Percentiles rank a stretch among this genome's conserved stretches.
These are phyloP conservation scores for Suricata suricatta DNA, from an alignment of 2,113 vertebrate genomes.

Conservation along the genomic window DNA sequence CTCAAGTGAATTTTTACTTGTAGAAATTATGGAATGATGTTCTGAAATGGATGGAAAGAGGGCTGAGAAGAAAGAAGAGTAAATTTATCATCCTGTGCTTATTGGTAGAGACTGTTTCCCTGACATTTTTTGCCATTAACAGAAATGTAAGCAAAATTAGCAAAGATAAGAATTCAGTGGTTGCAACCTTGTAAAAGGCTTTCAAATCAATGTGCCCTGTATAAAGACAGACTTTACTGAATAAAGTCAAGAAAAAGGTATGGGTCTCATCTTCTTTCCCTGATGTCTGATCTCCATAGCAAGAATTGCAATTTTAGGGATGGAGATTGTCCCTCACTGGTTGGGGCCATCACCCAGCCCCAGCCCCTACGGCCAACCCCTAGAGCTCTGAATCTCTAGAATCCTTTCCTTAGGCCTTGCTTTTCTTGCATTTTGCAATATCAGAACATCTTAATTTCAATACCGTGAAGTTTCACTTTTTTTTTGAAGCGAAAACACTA, in stretches of 20 bases:
- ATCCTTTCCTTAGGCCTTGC: background rate
- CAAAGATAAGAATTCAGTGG: background rate
- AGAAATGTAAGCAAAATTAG: background rate
- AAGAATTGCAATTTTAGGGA: fast-evolving
- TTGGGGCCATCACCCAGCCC: fast-evolving
- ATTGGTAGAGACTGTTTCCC: background rate
- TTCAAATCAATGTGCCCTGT: background rate
- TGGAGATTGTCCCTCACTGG: background rate
- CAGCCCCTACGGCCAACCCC: too few species aligned
- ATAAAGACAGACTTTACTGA: background rate
- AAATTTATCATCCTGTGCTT: background rate
- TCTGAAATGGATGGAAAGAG: background rate
- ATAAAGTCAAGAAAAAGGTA: background rate
- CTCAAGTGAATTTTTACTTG: background rate
- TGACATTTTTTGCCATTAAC: background rate
- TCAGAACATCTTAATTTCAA: background rate
- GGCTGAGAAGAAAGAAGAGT: background rate
- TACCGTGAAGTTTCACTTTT: background rate
- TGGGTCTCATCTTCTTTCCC: background rate
- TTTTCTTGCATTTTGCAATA: background rate
- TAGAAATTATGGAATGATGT: background rate
- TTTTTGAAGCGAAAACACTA: background rate
- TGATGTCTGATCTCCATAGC: background rate
- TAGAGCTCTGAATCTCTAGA: too few species aligned
- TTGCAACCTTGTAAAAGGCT: background rate